Evolutionary conservation across 2,797 vertebrate genomes (phyloP), one percentile per base, ranked within the genome.

Genomic region (Melanotaenia maccullochi): DNA sequence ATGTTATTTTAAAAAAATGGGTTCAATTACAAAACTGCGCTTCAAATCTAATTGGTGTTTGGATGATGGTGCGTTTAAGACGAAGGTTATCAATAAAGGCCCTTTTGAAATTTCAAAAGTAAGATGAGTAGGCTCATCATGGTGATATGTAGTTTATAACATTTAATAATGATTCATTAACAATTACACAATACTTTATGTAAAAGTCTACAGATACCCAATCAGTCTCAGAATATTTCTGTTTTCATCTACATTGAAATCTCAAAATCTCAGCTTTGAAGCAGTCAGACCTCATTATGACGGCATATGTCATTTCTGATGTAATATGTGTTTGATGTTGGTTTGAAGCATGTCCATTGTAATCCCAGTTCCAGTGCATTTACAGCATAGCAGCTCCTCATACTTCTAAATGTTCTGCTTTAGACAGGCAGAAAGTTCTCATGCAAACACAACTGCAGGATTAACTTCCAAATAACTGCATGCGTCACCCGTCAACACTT

Each of bases 1-100:
- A 33, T 74, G 73, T 71, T 76, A 30, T 76, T 58, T 30, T 9
- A n/a, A 64, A 76, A 74, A 74, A 76, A 64, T 25, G 20, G 0
- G 9, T 68, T 32, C 49, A 61, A 60, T 73, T 71, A 68, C 25
- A 67, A n/a, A 59, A 58, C 30, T 42, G 14, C 36, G 33, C 47
- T 47, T 66, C 9, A 62, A 57, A 71, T 79, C 14, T 42, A 54
- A 71, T 71, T 56, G 30, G 25, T 36, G 1, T 67, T 32, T 51
- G 54, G 22, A 60, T 68, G 63, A 52, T 49, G 59, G 58, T 67
- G 35, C 32, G 49, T n/a, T 47, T 49, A 2, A 62, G 60, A 52
- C 13, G 60, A 67, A 78, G 32, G 65, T 72, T 75, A 58, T 47
- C 62, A 57, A 14, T 42, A 42, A 42, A 42, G 14, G 3, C 40